Base-by-base conservation (phyloP, 2,113 vertebrate species). In the Anguilla rostrata region DNA sequence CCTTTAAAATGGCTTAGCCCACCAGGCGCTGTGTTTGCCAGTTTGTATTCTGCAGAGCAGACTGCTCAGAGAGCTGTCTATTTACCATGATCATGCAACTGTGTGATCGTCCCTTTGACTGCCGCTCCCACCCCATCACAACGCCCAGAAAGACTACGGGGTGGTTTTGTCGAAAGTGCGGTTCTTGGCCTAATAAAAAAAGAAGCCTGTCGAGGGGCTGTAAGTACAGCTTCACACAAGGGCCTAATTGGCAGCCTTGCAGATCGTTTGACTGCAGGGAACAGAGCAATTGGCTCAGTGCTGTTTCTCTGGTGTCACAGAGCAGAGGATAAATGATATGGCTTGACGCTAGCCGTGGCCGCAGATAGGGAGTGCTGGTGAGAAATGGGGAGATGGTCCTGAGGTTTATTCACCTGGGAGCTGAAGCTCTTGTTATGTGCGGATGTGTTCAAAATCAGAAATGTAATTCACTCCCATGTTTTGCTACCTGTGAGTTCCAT, bases 381-480 rank as follows among this genome's bases (percentile, higher is more conserved):
- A 29, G 14, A 12, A 20, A 34, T 14, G 46, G 34, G 22, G 46
- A 6, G 79, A 53, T 4, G n/a, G 39, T 63, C 78, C 39, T 40
- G 49, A 16, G 82, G 49, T 66, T 86, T 39, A 81, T 87, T 85
- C 84, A 84, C 83, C 86, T 57, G 88, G 81, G 83, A 85, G 18
- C 53, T 80, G 29, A 5, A 83, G 16, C 71, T 20, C 15, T 11
- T 82, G n/a, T 81, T 57, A 79, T 82, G 85, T 34, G 49, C 81
- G 63, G n/a, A 53, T 43, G 84, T 41, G 18, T 60, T 84, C 40
- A 78, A 78, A 57, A 86, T n/a, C 40, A 49, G 41, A 56, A 85
- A 34, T 66, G 83, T 78, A 85, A 89, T 89, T 84, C 83, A 11
- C 86, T 81, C 79, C 83, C 56, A 57, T 87, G 84, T 75, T 88